Evolutionary conservation across 2,797 vertebrate species (phyloP).

Genomic region (Lagodon rhomboides): DNA sequence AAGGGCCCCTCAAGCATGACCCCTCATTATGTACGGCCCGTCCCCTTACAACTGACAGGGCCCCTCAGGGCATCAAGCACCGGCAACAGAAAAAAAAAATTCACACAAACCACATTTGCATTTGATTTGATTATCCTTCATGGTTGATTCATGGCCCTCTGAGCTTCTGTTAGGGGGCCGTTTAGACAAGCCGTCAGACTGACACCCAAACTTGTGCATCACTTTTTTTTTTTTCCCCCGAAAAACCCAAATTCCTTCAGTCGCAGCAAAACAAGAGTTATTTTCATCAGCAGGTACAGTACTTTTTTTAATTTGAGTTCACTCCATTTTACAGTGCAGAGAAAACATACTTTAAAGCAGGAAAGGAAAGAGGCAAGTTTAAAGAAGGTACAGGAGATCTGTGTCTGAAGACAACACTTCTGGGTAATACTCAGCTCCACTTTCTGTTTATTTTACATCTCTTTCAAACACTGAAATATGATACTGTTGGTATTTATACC

Average conservation of each 20-base stretch:
- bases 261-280: conserved; percentile 16
- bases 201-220: conserved; percentile 67
- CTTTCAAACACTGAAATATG: neutral
- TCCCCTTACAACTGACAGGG: conserved; percentile 73
- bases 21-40: conserved; percentile 79
- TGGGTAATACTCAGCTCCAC: neutral
- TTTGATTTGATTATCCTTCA: conserved; percentile 85
- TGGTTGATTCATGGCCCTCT: conserved; percentile 79
- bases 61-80: conserved; percentile 77
- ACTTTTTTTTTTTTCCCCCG: neutral
- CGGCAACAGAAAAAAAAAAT: conserved; percentile 63
- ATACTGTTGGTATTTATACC: neutral
- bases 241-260: conserved; percentile 46
- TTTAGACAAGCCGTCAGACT: conserved; percentile 68
- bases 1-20: conserved; percentile 81
- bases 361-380: neutral
- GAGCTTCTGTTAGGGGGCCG: conserved; percentile 66
- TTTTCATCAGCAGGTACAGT: conserved; percentile 19
- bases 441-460: neutral
- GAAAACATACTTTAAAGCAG: neutral
- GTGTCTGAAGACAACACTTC: neutral
- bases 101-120: conserved; percentile 81
- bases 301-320: neutral
- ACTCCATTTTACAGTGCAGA: neutral
- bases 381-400: neutral